A percentile compares a stretch with the other conserved stretches of the same genome.
phyloP scores from a whole-genome alignment of 1,140 invertebrate species.

The Anoplolepis gracilipes region DNA sequence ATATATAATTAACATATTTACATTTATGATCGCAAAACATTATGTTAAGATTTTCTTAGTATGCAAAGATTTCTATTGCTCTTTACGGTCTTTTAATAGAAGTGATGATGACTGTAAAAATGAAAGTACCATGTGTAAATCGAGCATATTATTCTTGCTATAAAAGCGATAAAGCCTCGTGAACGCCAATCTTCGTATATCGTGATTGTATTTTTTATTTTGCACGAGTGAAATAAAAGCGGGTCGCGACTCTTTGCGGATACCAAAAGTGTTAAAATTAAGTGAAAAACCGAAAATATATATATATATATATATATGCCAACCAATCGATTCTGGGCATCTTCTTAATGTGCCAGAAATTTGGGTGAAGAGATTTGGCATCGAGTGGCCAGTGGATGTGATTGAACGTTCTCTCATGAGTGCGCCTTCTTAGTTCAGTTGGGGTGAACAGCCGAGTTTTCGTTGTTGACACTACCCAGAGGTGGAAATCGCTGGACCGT shows the following conservation, averaged over 20 bases:
- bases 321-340: constrained; percentile 66
- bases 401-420: constrained; percentile 76
- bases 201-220: constrained; percentile 43
- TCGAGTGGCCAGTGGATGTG: constrained; percentile 75
- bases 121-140: constrained; percentile 56
- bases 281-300: constrained; percentile 58
- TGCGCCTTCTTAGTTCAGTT: constrained; percentile 79
- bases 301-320: too few species aligned
- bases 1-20: constrained; percentile 42
- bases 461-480: constrained; percentile 79
- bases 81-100: constrained; percentile 17
- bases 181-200: constrained; percentile 58
- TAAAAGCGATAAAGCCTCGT: constrained; percentile 42
- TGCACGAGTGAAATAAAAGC: constrained; percentile 42
- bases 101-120: constrained; percentile 55
- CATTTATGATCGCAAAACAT: constrained; percentile 40
- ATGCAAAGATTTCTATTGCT: constrained; percentile 28
- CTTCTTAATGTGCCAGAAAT: constrained; percentile 68
- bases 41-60: constrained; percentile 42
- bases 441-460: constrained; percentile 76
- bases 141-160: constrained; percentile 13
- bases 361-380: constrained; percentile 70
- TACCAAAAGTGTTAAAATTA: constrained; percentile 53
- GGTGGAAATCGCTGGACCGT: constrained; percentile 81
- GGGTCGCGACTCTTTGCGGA: constrained; percentile 66